A percentile compares a stretch with the other conserved stretches of the same genome.
Evolutionary conservation across 1,140 invertebrate species (phyloP).

Genomic region (Stenopsyche tienmushanensis): DNA sequence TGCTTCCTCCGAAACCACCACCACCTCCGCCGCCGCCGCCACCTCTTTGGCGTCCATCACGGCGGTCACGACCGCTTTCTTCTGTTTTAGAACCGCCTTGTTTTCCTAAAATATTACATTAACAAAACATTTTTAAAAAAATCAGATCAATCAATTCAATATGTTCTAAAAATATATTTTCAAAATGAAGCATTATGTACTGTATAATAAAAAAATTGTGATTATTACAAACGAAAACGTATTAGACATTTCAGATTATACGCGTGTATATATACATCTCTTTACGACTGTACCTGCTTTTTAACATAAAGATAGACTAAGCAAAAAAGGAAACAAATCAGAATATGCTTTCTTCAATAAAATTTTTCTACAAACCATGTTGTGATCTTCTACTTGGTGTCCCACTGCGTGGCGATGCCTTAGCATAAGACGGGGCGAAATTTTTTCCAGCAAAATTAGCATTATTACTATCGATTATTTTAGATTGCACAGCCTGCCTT

Average conservation of each 20-base stretch:
- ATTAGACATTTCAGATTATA: not conserved
- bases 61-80: constrained; percentile 36
- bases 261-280: not conserved
- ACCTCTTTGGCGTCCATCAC: constrained; percentile 44
- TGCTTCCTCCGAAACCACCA: constrained; percentile 46
- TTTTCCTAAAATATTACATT: constrained; percentile 6
- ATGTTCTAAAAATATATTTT: too few species aligned
- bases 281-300: not conserved
- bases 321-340: not conserved
- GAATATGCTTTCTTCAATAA: not conserved
- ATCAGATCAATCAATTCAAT: constrained; percentile 46
- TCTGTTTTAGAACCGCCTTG: not conserved
- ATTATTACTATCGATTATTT: not conserved
- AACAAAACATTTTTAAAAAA: not conserved
- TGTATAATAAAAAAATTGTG: not conserved
- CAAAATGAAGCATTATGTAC: too few species aligned
- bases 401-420: not conserved
- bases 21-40: not conserved
- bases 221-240: not conserved
- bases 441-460: not conserved
- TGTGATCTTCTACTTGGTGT: constrained; percentile 4
- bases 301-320: not conserved
- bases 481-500: not conserved
- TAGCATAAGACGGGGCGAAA: constrained; percentile 2
- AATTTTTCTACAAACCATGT: too few species aligned